Evolutionary conservation across 1,140 invertebrate species (phyloP).

Genomic region (Drosophila jambulina): DNA sequence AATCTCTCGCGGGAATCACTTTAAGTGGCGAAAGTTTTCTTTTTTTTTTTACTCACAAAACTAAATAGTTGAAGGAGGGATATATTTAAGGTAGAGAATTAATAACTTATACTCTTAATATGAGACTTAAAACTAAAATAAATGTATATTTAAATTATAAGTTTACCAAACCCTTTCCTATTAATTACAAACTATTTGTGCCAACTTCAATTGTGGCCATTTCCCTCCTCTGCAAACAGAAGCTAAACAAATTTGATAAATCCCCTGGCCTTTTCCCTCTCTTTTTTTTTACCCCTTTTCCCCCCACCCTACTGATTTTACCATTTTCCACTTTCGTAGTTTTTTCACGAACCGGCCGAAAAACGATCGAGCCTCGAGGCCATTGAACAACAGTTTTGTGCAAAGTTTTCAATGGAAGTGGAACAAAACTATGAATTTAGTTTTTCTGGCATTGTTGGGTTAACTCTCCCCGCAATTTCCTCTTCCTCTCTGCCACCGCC

Average conservation of each 20-base stretch:
- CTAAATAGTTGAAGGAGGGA: not conserved
- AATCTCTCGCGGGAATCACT: slow-evolving; percentile 17
- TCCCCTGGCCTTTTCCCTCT: not conserved
- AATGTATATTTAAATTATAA: not conserved
- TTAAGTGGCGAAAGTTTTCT: slow-evolving; percentile 9
- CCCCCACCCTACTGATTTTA: not conserved
- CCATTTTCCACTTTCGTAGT: slow-evolving; percentile 5
- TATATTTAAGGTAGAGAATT: not conserved
- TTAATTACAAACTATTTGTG: slow-evolving; percentile 1
- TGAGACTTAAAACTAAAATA: not conserved
- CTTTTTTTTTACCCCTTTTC: not conserved
- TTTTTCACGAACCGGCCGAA: slow-evolving; percentile 12
- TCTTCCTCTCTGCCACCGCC: not conserved
- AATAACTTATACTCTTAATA: not conserved
- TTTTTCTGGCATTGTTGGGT: slow-evolving; percentile 52
- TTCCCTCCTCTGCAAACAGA: not conserved
- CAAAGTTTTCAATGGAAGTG: slow-evolving; percentile 49
- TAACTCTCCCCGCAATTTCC: slow-evolving; percentile 24
- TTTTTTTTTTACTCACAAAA: not conserved
- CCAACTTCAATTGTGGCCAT: slow-evolving; percentile 6
- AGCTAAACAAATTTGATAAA: slow-evolving; percentile 36
- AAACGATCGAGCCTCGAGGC: slow-evolving; percentile 48
- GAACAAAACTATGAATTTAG: slow-evolving; percentile 53
- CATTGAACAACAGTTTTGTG: slow-evolving; percentile 35
- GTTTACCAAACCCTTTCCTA: not conserved